Base-by-base conservation (phyloP, 1,140 invertebrate species). In the Trinorchestia longiramus region DNA sequence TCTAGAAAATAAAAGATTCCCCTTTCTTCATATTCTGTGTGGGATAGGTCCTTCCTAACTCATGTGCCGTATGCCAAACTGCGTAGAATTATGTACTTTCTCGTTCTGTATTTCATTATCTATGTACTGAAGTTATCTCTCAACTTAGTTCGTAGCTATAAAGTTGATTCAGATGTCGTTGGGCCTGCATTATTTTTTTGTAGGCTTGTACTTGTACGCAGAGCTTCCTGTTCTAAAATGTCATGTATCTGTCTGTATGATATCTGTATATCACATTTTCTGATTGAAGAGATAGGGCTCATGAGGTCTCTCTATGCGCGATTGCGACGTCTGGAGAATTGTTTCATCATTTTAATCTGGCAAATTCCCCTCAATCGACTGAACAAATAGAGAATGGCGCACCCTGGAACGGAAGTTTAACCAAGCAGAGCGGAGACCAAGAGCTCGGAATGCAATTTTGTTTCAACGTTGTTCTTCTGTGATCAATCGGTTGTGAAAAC, bases 401-500 rank as follows among this genome's bases (percentile, higher is more conserved):
- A 77, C 62, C 36, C 62, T 3, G 62, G 62, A 77, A 77, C 62
- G 62, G 62, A 77, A 77, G 62, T 77, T 77, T 77, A 77, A 77
- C 62, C 62, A 77, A 77, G 62, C 62, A 77, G 62, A 77, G 62
- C 28, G 62, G 62, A 77, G 62, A 77, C 62, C 62, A 77, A 28
- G 62, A 28, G 62, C 11, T 77, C 15, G 62, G 28, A 77, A 77
- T 77, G 62, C 62, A 77, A 77, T 77, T 77, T 77, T 77, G 62
- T 15, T 28, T 77, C 62, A 36, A 77, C 62, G 15, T 77, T 77
- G 11, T 77, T 77, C 62, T 77, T 77, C 62, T 77, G 62, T 77
- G 62, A 77, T 77, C 62, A 77, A 77, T 77, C 62, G 62, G 62
- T 77, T 77, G 62, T 77, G 62, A 77, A 77, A 77, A 77, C 62